A percentile compares a stretch with the other conserved stretches of the same genome.
These are phyloP conservation scores for Diogma glabrata DNA, from an alignment of 2,888 invertebrate genomes.

Conservation along the genomic window DNA sequence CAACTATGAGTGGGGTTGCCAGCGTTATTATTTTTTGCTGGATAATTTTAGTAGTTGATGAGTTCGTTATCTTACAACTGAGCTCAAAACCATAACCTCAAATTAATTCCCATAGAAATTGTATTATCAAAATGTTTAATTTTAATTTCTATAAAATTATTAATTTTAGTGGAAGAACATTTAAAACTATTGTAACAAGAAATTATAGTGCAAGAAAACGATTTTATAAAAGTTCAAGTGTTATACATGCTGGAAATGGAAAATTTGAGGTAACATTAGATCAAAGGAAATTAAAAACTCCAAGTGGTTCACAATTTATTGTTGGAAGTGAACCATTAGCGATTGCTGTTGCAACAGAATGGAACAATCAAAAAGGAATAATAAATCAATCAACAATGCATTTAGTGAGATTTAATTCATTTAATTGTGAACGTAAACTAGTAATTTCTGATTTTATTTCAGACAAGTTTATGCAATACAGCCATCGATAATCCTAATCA, in stretches of 20 bases:
- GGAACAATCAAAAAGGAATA: constrained; percentile 72
- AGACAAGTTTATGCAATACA: constrained; percentile 84
- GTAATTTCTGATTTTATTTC: constrained; percentile 25
- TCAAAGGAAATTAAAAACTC: constrained; percentile 81
- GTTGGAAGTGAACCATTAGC: constrained; percentile 82
- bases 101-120: too few species aligned
- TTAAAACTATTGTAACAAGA: too few species aligned
- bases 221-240: constrained; percentile 62
- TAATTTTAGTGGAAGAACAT: too few species aligned
- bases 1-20: too few species aligned
- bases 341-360: constrained; percentile 86
- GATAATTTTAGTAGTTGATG: too few species aligned
- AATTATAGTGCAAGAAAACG: constrained; percentile 46
- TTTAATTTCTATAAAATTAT: too few species aligned
- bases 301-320: constrained; percentile 62
- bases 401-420: constrained; percentile 47
- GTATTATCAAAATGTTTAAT: too few species aligned
- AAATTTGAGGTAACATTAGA: constrained; percentile 82
- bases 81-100: too few species aligned
- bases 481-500: constrained; percentile 86
- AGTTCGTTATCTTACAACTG: too few species aligned
- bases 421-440: not conserved
- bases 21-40: too few species aligned
- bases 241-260: constrained; percentile 49
- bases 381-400: constrained; percentile 79